Percentiles rank a stretch among this genome's conserved stretches.
Conservation (phyloP, 2,113 vertebrate species). For the Sapajus apella region DNA sequence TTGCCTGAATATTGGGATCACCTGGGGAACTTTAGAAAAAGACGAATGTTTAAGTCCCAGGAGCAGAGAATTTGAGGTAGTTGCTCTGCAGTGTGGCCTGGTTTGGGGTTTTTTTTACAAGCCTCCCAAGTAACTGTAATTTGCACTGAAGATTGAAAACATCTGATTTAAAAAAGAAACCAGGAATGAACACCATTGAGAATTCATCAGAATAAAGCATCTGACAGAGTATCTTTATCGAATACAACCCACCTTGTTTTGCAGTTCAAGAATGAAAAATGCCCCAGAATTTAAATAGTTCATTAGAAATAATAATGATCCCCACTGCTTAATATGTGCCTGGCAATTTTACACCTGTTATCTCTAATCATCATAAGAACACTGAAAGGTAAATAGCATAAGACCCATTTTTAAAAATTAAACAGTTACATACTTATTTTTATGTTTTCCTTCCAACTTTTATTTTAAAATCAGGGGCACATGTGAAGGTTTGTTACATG, state of each 20-base stretch:
- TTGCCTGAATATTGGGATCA: background rate
- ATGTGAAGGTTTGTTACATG: too few species aligned
- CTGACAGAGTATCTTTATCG: background rate
- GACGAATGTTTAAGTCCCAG: background rate
- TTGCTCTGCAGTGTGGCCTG: background rate
- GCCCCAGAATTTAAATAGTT: background rate
- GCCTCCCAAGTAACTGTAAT: conserved; percentile 6
- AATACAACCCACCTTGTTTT: background rate
- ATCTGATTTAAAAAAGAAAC: background rate
- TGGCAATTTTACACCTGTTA: background rate
- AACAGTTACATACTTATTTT: too few species aligned
- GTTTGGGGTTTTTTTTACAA: conserved; percentile 28
- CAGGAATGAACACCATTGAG: background rate
- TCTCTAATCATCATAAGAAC: background rate
- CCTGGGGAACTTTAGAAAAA: background rate
- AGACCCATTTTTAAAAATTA: too few species aligned
- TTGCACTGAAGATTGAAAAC: background rate
- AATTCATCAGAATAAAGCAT: background rate
- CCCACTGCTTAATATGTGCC: background rate
- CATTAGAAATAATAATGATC: background rate
- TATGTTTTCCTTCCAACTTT: too few species aligned
- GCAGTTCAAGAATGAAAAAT: conserved; percentile 11
- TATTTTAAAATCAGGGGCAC: too few species aligned
- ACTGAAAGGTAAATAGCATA: background rate
- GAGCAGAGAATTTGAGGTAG: background rate